Conservation (phyloP, 2,113 vertebrate species). For the Mesembrinibis cayennensis region DNA sequence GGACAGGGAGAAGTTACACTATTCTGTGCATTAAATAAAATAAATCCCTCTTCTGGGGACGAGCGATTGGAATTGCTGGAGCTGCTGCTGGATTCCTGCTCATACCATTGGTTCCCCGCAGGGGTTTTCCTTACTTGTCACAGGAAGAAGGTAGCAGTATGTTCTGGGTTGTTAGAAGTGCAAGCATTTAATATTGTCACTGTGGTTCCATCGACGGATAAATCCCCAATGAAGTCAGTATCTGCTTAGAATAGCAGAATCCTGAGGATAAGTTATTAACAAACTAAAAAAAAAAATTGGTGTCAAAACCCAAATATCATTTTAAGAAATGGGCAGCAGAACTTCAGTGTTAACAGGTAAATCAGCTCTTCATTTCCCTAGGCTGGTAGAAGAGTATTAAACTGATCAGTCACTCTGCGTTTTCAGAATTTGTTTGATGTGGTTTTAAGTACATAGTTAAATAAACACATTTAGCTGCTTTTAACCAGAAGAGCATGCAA, state of each 20-base stretch:
- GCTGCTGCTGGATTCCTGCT: background rate
- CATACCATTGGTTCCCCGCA: fast-evolving
- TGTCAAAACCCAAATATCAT: background rate
- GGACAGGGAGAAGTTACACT: background rate
- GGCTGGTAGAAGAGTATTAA: background rate
- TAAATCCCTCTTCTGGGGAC: background rate
- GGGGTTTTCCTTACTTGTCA: background rate
- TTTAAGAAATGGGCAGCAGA: background rate
- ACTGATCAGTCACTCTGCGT: background rate
- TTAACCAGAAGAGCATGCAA: background rate
- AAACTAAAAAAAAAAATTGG: background rate
- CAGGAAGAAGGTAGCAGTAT: background rate
- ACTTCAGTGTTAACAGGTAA: background rate
- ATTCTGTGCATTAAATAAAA: background rate
- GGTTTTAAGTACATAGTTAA: background rate
- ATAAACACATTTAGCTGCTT: background rate
- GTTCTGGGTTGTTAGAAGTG: background rate
- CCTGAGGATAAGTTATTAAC: background rate
- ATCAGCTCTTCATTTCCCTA: background rate
- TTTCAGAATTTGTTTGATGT: background rate
- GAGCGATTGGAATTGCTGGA: background rate
- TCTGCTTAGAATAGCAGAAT: background rate
- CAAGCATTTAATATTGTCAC: background rate
- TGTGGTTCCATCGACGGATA: background rate
- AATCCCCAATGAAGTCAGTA: background rate